Evolutionary conservation across 2,888 invertebrate species (phyloP), one percentile per base, ranked within the genome.

Genomic region (Zhuqinia jingwanae): DNA sequence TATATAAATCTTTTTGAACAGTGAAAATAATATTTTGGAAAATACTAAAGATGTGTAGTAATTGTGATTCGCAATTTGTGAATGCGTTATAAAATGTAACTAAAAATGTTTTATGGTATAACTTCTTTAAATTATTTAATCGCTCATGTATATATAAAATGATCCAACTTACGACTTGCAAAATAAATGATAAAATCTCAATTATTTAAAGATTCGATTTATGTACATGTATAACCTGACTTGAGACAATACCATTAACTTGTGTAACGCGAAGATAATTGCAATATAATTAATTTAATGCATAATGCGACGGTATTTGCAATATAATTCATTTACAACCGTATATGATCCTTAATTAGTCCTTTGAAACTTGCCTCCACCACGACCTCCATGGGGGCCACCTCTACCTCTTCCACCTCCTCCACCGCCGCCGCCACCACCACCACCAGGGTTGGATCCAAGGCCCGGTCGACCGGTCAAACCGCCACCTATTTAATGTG

Each of bases 391-490:
- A 3, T 70, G 70, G 5, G 47, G 50, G 50, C 5, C 27, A 27
- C 73, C 70, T 6, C 73, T 13, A 17, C 88, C 77, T 58, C 89
- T 58, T 17, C 87, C 78, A 10, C 88, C 84, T 10, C 88, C 77
- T 65, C 89, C 65, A 15, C 87, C 78, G 10, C 88, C 84, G 1
- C 87, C 84, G 27, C 87, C 73, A 60, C 84, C 88, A 60, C 89
- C 90, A 25, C 88, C 89, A 17, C 85, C 75, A 42, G 83, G 87
- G 20, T 73, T 65, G 0, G 90, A 89, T 13, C 89, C 90, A 50
- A 89, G 58, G 17, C 90, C 89, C 1, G 89, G 89, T 77, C 90
- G 45, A 17, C 90, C 90, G 27, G 90, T 89, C 10, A 90, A 77
- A 17, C 89, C 90, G 17, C 89, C 90, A 82, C 53, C 68, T 70